phyloP scores from a whole-genome alignment of 1,140 invertebrate species.

The Leptinotarsa defecta region DNA sequence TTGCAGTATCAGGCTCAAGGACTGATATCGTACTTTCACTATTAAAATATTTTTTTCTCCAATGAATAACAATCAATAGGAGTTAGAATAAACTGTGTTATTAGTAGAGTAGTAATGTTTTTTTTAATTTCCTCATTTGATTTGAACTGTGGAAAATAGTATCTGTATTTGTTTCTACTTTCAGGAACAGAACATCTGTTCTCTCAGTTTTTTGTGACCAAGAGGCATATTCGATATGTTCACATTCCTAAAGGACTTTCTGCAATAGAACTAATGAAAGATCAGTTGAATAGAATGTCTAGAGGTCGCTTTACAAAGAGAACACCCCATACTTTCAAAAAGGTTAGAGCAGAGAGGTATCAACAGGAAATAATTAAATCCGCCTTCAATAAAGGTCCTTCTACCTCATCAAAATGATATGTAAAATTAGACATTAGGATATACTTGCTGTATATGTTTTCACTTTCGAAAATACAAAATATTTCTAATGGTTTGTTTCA shows the following conservation, averaged over 20 bases:
- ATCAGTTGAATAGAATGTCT: conserved; percentile 34
- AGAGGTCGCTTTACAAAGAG: neutral
- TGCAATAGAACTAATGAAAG: conserved; percentile 35
- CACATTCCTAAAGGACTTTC: conserved; percentile 46
- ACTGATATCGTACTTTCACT: too few species aligned
- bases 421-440: neutral
- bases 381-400: neutral
- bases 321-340: conserved; percentile 39
- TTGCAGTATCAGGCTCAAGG: too few species aligned
- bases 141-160: too few species aligned
- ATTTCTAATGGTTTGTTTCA: too few species aligned
- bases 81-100: too few species aligned
- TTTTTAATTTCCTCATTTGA: too few species aligned
- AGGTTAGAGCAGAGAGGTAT: conserved; percentile 39
- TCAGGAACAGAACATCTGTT: conserved; percentile 42
- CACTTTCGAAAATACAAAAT: neutral
- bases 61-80: too few species aligned
- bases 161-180: conserved; percentile 22
- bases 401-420: neutral
- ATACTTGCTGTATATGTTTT: neutral
- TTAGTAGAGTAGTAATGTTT: too few species aligned
- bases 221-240: conserved; percentile 47
- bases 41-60: too few species aligned
- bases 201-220: conserved; percentile 43
- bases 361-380: conserved; percentile 36